Conservation (phyloP, 2,888 invertebrate species). For the Polyommatus icarus region DNA sequence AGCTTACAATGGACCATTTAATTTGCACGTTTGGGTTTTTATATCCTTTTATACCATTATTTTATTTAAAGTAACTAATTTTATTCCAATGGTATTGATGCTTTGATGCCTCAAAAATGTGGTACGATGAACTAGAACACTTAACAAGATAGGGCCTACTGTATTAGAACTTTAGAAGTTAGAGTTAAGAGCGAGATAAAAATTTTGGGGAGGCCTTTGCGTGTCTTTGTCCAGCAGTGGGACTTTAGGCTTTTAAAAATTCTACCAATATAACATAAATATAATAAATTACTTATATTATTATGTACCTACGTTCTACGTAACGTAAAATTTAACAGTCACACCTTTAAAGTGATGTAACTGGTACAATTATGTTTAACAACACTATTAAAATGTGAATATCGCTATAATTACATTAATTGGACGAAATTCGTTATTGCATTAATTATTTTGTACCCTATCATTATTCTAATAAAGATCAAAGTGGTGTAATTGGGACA, state of each 20-base stretch:
- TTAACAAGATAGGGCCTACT: too few relatives aligned
- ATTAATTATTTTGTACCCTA: slow-evolving; percentile 14
- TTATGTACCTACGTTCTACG: background rate
- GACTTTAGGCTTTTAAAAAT: too few relatives aligned
- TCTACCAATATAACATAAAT: too few relatives aligned
- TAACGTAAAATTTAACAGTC: background rate
- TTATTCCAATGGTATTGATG: too few relatives aligned
- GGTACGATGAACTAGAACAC: too few relatives aligned
- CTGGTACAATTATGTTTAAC: slow-evolving; percentile 25
- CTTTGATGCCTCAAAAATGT: too few relatives aligned
- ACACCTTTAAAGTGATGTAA: background rate
- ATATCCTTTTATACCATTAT: background rate
- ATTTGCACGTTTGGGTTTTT: background rate
- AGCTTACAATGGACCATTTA: background rate
- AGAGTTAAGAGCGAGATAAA: too few relatives aligned
- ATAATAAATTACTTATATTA: too few relatives aligned
- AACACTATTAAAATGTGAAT: slow-evolving; percentile 33
- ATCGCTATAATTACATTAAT: slow-evolving; percentile 31
- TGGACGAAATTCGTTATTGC: slow-evolving; percentile 21
- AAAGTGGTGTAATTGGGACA: background rate
- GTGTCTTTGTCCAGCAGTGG: too few relatives aligned
- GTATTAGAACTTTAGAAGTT: too few relatives aligned
- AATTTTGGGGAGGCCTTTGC: too few relatives aligned
- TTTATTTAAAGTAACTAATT: too few relatives aligned
- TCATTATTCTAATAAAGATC: background rate